Evolutionary conservation across 2,113 vertebrate species (phyloP).

Genomic region (Albula goreensis): DNA sequence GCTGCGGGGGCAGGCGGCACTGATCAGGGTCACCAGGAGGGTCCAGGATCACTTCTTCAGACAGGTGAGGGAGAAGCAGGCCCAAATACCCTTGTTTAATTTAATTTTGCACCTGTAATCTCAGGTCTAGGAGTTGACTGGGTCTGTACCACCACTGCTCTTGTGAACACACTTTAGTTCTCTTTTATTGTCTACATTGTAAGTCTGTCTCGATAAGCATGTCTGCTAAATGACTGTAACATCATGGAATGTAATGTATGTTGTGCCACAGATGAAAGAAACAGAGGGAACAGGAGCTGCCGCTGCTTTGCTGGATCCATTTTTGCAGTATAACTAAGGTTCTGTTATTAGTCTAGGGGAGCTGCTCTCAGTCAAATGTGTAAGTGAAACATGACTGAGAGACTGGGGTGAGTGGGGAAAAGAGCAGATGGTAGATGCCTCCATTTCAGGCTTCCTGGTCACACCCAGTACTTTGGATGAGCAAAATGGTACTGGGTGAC

Average conservation of each 20-base stretch:
- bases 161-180: too few species aligned
- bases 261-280: neutral
- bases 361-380: neutral
- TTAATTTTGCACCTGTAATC: too few species aligned
- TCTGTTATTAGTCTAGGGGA: neutral
- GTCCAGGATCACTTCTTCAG: constrained; percentile 85
- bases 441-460: neutral
- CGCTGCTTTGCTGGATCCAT: neutral
- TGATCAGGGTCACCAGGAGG: constrained; percentile 76
- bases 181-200: too few species aligned
- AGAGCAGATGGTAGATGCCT: too few species aligned
- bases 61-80: constrained; percentile 66
- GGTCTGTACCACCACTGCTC: too few species aligned
- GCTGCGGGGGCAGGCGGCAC: constrained; percentile 57
- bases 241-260: neutral
- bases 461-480: neutral
- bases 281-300: neutral
- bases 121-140: too few species aligned
- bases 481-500: neutral
- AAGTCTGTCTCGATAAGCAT: too few species aligned
- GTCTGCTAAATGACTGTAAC: too few species aligned
- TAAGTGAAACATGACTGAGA: neutral
- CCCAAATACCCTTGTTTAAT: neutral
- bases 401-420: too few species aligned
- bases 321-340: neutral